phyloP scores from a whole-genome alignment of 2,888 invertebrate species.

The Netelia fuscicornis region DNA sequence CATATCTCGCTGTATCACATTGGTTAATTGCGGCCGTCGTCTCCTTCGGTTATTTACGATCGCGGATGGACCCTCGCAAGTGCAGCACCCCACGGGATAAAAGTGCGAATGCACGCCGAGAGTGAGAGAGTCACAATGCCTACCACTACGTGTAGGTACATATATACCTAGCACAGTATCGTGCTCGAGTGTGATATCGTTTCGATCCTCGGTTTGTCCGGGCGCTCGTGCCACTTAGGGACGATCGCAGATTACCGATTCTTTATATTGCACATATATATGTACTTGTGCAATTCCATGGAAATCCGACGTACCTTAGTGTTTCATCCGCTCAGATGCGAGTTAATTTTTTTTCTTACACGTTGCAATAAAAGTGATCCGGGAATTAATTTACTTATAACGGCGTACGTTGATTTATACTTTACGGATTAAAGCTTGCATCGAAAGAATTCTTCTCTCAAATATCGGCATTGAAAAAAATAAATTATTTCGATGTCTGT shows the following conservation, averaged over 20 bases:
- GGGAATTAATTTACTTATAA: too few relatives aligned
- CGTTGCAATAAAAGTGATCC: too few relatives aligned
- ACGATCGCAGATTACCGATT: constrained; percentile 75
- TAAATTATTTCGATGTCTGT: too few relatives aligned
- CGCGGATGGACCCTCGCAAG: constrained; percentile 59
- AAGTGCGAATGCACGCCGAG: constrained; percentile 31
- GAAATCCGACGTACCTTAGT: too few relatives aligned
- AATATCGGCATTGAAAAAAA: too few relatives aligned
- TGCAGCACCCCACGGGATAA: constrained; percentile 40
- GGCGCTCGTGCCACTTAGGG: constrained; percentile 63
- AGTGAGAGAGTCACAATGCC: constrained; percentile 2
- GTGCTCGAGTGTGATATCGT: constrained; percentile 71
- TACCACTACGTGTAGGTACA: not conserved
- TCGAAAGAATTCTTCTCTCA: too few relatives aligned
- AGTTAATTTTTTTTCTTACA: too few relatives aligned
- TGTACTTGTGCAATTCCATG: not conserved
- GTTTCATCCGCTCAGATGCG: too few relatives aligned
- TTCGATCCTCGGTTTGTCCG: constrained; percentile 67
- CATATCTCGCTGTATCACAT: constrained; percentile 74
- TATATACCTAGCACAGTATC: constrained; percentile 29
- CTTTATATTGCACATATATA: constrained; percentile 42
- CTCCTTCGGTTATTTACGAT: constrained; percentile 75
- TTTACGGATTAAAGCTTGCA: too few relatives aligned
- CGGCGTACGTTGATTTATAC: too few relatives aligned
- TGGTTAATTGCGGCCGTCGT: constrained; percentile 81